These are phyloP conservation scores for Xenotilapia leptura DNA, from an alignment of 2,113 vertebrate genomes.

Conservation along the genomic window DNA sequence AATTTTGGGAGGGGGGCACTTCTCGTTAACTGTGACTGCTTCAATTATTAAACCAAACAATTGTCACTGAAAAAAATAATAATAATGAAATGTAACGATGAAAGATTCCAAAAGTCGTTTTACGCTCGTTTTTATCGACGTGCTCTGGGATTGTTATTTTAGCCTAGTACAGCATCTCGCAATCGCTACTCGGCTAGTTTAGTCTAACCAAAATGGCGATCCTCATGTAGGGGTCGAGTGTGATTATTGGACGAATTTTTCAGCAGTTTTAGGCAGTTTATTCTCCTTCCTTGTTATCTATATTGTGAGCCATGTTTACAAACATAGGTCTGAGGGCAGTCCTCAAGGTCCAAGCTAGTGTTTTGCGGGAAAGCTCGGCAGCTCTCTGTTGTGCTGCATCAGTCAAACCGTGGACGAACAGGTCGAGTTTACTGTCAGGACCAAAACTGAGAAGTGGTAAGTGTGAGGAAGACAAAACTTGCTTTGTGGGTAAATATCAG, in stretches of 20 bases:
- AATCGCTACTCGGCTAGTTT: background rate
- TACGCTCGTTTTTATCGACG: background rate
- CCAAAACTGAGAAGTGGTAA: conserved; percentile 17
- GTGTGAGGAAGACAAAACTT: background rate
- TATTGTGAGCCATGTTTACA: conserved; percentile 11
- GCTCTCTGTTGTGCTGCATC: background rate
- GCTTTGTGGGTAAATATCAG: background rate
- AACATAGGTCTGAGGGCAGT: conserved; percentile 34
- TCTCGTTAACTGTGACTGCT: background rate
- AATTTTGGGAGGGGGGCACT: background rate
- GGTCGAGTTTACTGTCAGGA: background rate
- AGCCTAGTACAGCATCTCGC: background rate
- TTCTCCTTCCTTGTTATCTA: accelerated
- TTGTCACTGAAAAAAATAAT: accelerated
- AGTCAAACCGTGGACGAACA: background rate
- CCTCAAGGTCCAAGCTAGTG: conserved; percentile 14
- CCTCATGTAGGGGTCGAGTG: conserved; percentile 41
- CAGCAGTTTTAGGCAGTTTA: background rate
- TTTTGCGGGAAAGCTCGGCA: conserved; percentile 36
- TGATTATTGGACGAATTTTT: background rate
- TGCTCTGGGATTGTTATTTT: conserved; percentile 13
- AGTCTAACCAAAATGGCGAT: conserved; percentile 63
- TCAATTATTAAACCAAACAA: background rate
- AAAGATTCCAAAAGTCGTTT: background rate
- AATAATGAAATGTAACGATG: background rate